Percentiles rank a stretch among this genome's conserved stretches.
Evolutionary conservation across 2,113 vertebrate genomes (phyloP).

Genomic region (Malurus melanocephalus): DNA sequence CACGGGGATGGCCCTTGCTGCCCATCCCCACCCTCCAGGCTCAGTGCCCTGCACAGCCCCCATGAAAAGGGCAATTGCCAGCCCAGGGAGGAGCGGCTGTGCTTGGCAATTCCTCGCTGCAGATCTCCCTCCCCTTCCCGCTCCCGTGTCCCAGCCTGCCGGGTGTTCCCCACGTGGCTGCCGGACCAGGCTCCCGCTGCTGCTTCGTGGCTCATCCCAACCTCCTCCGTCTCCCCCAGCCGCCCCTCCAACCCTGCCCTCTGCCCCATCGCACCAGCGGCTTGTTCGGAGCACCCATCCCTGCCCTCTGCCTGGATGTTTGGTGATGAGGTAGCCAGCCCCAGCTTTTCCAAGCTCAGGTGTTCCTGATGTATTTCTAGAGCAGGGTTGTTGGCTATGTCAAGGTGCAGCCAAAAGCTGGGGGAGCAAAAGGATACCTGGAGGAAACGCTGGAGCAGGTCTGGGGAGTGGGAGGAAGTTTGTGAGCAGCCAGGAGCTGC

Average conservation of each 20-base stretch:
- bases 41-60: not conserved
- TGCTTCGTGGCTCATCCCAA: not conserved
- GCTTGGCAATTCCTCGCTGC: rapidly evolving
- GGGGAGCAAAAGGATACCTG: not conserved
- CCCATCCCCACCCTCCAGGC: not conserved
- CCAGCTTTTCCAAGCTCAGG: not conserved
- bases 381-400: not conserved
- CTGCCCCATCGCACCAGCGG: not conserved
- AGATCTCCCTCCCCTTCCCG: not conserved
- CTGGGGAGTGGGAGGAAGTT: not conserved
- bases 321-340: not conserved
- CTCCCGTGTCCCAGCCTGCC: rapidly evolving
- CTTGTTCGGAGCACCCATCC: not conserved
- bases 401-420: not conserved
- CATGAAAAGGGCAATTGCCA: not conserved
- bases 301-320: not conserved
- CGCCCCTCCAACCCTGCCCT: not conserved
- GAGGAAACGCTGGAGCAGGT: not conserved
- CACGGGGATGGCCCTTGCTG: not conserved
- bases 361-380: not conserved
- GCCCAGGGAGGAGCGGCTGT: not conserved
- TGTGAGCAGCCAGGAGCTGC: not conserved
- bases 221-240: not conserved
- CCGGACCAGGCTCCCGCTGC: not conserved
- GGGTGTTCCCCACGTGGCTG: rapidly evolving